Conservation (phyloP, 2,113 vertebrate species). For the Parotia lawesii region DNA sequence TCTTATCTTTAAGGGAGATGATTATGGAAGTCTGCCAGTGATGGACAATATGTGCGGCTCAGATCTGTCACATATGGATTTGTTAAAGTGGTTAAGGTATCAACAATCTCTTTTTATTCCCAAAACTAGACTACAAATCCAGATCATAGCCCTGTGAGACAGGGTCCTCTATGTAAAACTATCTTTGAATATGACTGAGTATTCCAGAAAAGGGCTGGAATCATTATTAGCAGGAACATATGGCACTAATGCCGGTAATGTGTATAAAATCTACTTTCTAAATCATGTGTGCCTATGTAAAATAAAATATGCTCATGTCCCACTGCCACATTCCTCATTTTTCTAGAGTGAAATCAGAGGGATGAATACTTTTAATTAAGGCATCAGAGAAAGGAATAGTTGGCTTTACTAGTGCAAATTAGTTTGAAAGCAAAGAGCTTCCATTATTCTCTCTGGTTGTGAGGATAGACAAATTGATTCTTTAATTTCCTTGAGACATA, state of each 20-base stretch:
- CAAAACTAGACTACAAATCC: not conserved
- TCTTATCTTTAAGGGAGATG: not conserved
- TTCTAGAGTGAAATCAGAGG: conserved; percentile 51
- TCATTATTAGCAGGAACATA: conserved; percentile 44
- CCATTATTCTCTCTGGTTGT: conserved; percentile 37
- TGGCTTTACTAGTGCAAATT: conserved; percentile 61
- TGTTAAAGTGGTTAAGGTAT: not conserved
- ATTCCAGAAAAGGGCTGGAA: not conserved
- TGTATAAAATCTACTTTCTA: conserved; percentile 55
- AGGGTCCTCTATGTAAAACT: not conserved
- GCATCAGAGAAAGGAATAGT: conserved; percentile 41
- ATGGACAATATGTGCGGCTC: not conserved
- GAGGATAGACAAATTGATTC: conserved; percentile 52
- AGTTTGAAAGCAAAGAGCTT: conserved; percentile 53
- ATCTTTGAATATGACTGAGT: not conserved
- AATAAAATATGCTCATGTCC: conserved; percentile 42
- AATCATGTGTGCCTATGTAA: conserved; percentile 30
- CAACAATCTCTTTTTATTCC: not conserved
- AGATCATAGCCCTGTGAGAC: not conserved
- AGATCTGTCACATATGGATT: not conserved
- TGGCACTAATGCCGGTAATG: not conserved
- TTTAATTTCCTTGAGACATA: conserved; percentile 39
- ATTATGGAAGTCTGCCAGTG: not conserved
- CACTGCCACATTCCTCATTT: conserved; percentile 10
- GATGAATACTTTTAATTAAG: conserved; percentile 63